Evolutionary conservation across 2,888 invertebrate genomes (phyloP), one percentile per base, ranked within the genome.

Genomic region (Dicyrtomina minuta): DNA sequence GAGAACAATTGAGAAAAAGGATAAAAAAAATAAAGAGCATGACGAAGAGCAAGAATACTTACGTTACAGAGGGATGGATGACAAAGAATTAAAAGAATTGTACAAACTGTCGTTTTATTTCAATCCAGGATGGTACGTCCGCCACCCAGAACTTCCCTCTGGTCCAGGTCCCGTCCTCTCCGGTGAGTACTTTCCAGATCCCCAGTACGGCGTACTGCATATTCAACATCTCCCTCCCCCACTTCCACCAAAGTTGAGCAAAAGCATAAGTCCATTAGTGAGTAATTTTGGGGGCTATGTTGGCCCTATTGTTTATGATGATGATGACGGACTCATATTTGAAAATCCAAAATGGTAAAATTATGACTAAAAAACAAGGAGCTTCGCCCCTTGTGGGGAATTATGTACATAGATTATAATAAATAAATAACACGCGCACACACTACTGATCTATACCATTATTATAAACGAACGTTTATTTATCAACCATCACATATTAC

Each of bases 201-300:
- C 65, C 8, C 65, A 56, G 39, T 65, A 65, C 22, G 65, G 65
- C 13, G 26, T 55, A 4, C 17, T 65, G 12, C 53, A 39, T 15
- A 13, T 62, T 10, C 53, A 44, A 10, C 44, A 44, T 15, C 17
- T 62, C 17, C 68, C 68, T 5, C 55, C 62, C 2, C 68, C 68
- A 13, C 10, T 20, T 5, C 62, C 68, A 12, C 68, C 68, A 5
- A 41, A 15, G 2, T 4, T 26, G 6, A 51, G 41, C 33, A 51
- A 61, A 15, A 41, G 26, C 17, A 17, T 68, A 15, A 51, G 61
- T 55, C 68, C 62, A 1, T 24, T 53, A 20, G 17, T 62, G 27
- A 55, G 55, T 41, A 68, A 68, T 43, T 68, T 68, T 62, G 68
- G 55, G 15, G 68, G 68, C n/a, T 68, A 68, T 22, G 62, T 68